Evolutionary conservation across 1,140 invertebrate species (phyloP), one percentile per base, ranked within the genome.

Genomic region (Drosophila pectinifera): DNA sequence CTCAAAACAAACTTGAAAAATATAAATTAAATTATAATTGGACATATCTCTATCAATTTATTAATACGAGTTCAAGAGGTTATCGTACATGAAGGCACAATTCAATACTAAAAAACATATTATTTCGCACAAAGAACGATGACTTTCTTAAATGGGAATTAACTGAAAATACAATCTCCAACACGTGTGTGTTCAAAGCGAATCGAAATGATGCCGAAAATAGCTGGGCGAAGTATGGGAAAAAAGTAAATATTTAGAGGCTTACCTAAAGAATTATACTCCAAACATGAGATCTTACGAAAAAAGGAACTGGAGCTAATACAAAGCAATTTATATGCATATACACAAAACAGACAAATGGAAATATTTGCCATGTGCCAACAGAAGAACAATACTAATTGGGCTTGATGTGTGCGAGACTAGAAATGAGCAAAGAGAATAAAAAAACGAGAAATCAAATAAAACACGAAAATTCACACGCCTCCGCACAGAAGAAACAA

Each of bases 381-480:
- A 72, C 53, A 72, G 65, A 69, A 70, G 48, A 72, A 70, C 68
- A 72, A 70, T 70, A 70, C 65, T 72, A 72, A 70, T 72, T 72
- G 68, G 67, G 41, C n/a, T 54, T 46, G 64, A 70, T 70, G 64
- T 45, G 28, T 56, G 63, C 24, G 36, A 22, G 64, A 36, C 59
- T 53, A 26, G 34, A 70, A 45, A 36, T 69, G 39, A 67, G 61
- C 61, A 69, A 64, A n/a, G n/a, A n/a, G n/a, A n/a, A n/a, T n/a
- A n/a, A n/a, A n/a, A 24, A 31, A 69, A 46, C 41, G 10, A 39
- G 34, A 72, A 67, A 70, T 69, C 49, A 70, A 53, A 53, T 53
- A 53, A 53, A 36, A 36, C 39, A 69, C 14, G 36, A 70, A 70
- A 72, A 48, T 72, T 72, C 68, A 72, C 68, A 72, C 68, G 68